A percentile compares a stretch with the other conserved stretches of the same genome.
Evolutionary conservation across 2,797 vertebrate species (phyloP).

Genomic region (Enteromius viviparus): DNA sequence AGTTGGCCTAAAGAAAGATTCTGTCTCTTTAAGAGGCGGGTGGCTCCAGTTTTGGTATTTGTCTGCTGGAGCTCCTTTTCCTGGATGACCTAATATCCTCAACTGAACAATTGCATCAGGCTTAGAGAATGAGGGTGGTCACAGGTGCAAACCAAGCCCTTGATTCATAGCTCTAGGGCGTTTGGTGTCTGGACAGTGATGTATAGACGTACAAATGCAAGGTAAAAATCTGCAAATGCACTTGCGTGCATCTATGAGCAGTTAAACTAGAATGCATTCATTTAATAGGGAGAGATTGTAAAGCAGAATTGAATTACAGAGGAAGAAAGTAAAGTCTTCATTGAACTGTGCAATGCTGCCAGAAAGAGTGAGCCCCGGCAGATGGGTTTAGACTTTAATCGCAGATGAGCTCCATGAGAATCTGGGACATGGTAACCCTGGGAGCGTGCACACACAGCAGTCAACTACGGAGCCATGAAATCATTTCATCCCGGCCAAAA

Average conservation of each 20-base stretch:
- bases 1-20: slow-evolving; percentile 64
- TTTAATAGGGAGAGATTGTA: slow-evolving; percentile 65
- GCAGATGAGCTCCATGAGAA: slow-evolving; percentile 71
- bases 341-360: slow-evolving; percentile 61
- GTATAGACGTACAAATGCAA: slow-evolving; percentile 14
- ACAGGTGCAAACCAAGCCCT: slow-evolving; percentile 83
- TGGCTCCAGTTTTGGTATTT: slow-evolving; percentile 76
- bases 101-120: slow-evolving; percentile 86
- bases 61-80: slow-evolving; percentile 77
- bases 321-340: slow-evolving; percentile 44
- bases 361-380: slow-evolving; percentile 72
- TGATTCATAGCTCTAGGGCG: slow-evolving; percentile 55
- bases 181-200: slow-evolving; percentile 67
- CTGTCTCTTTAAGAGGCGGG: slow-evolving; percentile 81
- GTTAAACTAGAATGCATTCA: slow-evolving; percentile 62
- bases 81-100: slow-evolving; percentile 89
- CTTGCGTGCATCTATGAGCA: slow-evolving; percentile 34
- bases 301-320: background rate
- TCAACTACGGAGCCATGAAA: slow-evolving; percentile 73
- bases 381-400: slow-evolving; percentile 77
- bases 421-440: slow-evolving; percentile 66
- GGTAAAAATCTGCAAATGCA: slow-evolving; percentile 33
- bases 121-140: slow-evolving; percentile 83
- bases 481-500: slow-evolving; percentile 71
- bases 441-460: slow-evolving; percentile 51